These are phyloP conservation scores for Bhutanitis thaidina DNA, from an alignment of 2,888 invertebrate species.

Conservation along the genomic window DNA sequence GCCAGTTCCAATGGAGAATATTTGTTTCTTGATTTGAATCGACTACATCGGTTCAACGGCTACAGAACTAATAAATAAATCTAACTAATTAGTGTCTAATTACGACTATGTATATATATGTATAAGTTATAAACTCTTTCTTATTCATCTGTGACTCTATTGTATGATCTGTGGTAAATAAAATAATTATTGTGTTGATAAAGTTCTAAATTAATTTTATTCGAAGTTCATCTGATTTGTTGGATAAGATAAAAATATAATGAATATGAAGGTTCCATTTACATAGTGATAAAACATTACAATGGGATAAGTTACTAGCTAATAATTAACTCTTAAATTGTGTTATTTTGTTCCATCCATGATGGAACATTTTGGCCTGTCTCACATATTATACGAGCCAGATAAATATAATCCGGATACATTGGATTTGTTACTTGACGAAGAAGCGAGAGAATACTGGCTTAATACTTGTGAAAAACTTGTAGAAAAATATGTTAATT, in stretches of 20 bases:
- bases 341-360: conserved; percentile 27
- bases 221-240: conserved; percentile 18
- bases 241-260: conserved; percentile 53
- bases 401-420: conserved; percentile 94
- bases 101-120: too few species aligned
- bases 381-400: conserved; percentile 85
- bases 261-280: conserved; percentile 41
- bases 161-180: too few species aligned
- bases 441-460: conserved; percentile 95
- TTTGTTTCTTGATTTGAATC: too few species aligned
- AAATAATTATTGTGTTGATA: too few species aligned
- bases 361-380: conserved; percentile 71
- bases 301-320: conserved; percentile 54
- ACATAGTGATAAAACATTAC: conserved; percentile 53
- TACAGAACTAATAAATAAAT: too few species aligned
- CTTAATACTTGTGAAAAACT: conserved; percentile 93
- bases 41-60: too few species aligned
- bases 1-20: too few species aligned
- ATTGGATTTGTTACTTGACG: conserved; percentile 91
- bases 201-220: not conserved
- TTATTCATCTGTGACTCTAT: too few species aligned
- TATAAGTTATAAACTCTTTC: too few species aligned
- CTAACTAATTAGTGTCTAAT: too few species aligned
- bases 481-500: conserved; percentile 90
- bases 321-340: conserved; percentile 31